Evolutionary conservation across 1,140 invertebrate species (phyloP), one percentile per base, ranked within the genome.

Genomic region (Ceratina japonica): DNA sequence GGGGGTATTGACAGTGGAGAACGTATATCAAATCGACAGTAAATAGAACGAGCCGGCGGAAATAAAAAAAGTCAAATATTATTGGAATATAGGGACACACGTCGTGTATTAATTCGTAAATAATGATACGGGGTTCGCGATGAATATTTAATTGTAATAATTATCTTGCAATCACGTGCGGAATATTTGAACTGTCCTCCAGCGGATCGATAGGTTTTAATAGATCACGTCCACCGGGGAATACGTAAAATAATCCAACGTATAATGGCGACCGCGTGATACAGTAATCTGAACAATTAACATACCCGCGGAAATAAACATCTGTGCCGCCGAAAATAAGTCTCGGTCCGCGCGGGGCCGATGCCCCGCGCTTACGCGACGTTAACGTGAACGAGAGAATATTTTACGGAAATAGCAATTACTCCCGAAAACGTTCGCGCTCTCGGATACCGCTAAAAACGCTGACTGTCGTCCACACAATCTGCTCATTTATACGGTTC

Each of bases 81-180:
- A n/a, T n/a, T 56, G 54, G n/a, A 56, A 56, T 16, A 13, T 16
- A 18, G 16, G n/a, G 18, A 15, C n/a, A 15, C 22, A 24, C 24
- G 22, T 22, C 2, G 8, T 1, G 1, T 44, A 64, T 64, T 2
- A 64, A 64, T 63, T 63, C 20, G 62, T n/a, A 37, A 44, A 37
- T 63, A 22, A 2, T 2, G 3, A 3, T 13, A 0, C 18, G 15
- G 8, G 3, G 8, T 3, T 63, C 22, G 27, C 62, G n/a, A 8
- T 37, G 27, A 37, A 63, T 63, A 63, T 63, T 63, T 37, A 37
- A 63, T 15, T 15, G 18, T n/a, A 7, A 49, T 64, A 64, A 64
- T 44, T 44, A 20, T 44, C 20, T 37, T 5, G 37, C n/a, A 22
- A 15, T 64, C 37, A 20, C 63, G n/a, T 4, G 12, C 18, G 16